Percentiles rank a stretch among this genome's conserved stretches.
Conservation (phyloP, 1,140 invertebrate species). For the Leguminivora glycinivorella region DNA sequence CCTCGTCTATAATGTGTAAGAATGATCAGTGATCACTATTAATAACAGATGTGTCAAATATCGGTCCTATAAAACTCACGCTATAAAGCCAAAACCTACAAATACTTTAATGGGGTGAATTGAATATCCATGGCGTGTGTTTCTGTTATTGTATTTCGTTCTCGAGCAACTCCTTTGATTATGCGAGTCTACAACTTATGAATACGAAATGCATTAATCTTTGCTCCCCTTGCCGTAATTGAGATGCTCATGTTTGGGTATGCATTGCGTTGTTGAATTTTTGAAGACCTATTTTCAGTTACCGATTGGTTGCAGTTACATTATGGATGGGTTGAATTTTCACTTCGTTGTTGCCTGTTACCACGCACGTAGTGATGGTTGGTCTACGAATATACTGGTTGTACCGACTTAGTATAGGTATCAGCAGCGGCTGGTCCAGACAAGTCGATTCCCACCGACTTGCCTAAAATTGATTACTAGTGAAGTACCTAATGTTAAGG, state of each 20-base stretch:
- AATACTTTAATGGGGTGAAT: conserved; percentile 41
- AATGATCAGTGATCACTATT: too few relatives aligned
- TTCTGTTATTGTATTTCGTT: conserved; percentile 18
- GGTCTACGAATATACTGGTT: too few relatives aligned
- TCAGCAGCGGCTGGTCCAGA: too few relatives aligned
- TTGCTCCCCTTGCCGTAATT: conserved; percentile 2
- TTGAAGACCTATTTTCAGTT: background rate
- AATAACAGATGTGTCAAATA: too few relatives aligned
- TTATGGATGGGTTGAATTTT: background rate
- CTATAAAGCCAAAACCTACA: background rate
- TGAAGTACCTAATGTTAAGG: too few relatives aligned
- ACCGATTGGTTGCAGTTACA: background rate
- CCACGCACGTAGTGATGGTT: too few relatives aligned
- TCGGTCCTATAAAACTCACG: background rate
- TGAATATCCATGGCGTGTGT: conserved; percentile 38
- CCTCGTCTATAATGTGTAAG: too few relatives aligned
- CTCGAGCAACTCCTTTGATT: background rate
- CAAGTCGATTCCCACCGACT: too few relatives aligned
- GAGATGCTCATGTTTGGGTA: background rate
- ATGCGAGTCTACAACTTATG: background rate
- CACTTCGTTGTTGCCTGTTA: too few relatives aligned
- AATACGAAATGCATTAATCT: conserved; percentile 4
- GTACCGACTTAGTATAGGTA: too few relatives aligned
- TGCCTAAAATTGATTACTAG: too few relatives aligned
- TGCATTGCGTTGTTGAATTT: background rate